phyloP scores from a whole-genome alignment of 2,888 invertebrate genomes.

The Plagiodera versicolora region DNA sequence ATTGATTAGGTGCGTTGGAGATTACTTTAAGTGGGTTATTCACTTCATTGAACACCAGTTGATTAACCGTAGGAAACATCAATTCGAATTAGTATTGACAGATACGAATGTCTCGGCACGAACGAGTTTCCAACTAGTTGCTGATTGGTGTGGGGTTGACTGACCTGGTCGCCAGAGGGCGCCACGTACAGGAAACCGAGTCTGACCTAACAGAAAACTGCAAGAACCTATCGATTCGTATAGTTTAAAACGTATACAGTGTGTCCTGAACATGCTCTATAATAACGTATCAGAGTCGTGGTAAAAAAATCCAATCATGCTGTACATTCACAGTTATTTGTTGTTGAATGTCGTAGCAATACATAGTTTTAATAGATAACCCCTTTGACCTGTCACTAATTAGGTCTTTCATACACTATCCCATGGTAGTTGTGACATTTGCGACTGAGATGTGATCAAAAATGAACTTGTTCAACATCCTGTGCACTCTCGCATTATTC shows the following conservation, averaged over 20 bases:
- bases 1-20: conserved; percentile 18
- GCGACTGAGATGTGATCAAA: background rate
- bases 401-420: background rate
- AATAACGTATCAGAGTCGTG: no score
- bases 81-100: conserved; percentile 36
- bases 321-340: background rate
- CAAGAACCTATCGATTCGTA: background rate
- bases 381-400: background rate
- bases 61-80: conserved; percentile 28
- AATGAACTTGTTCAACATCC: background rate
- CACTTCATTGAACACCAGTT: conserved; percentile 22
- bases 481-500: conserved; percentile 31
- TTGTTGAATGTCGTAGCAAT: background rate
- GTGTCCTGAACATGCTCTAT: no score
- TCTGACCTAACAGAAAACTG: background rate
- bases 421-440: background rate
- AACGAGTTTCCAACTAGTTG: background rate
- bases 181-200: background rate
- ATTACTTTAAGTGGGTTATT: conserved; percentile 23
- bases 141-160: background rate
- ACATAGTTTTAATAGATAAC: background rate
- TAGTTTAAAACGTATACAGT: background rate
- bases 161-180: background rate
- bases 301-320: no score
- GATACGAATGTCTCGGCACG: conserved; percentile 35